phyloP scores from a whole-genome alignment of 2,113 vertebrate species.

The Leucopsar rothschildi region DNA sequence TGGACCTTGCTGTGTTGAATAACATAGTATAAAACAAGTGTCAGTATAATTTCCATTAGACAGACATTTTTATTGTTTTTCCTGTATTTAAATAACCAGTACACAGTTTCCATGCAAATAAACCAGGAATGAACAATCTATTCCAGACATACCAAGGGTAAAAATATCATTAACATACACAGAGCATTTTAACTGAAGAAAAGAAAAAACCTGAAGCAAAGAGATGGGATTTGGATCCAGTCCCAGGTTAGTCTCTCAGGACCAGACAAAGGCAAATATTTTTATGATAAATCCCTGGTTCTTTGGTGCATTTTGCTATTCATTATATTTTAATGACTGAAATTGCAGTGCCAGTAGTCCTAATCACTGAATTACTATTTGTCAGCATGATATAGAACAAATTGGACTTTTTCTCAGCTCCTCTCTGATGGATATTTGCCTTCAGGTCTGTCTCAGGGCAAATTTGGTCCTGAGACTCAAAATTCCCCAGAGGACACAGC shows the following conservation, averaged over 20 bases:
- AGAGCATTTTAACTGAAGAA: neutral
- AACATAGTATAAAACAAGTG: constrained; percentile 74
- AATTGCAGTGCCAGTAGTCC: neutral
- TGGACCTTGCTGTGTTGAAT: constrained; percentile 80
- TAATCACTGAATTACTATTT: neutral
- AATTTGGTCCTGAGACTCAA: neutral
- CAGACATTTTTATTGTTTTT: constrained; percentile 9
- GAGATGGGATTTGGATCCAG: neutral
- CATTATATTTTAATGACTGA: neutral
- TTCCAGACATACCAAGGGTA: neutral
- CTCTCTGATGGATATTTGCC: neutral
- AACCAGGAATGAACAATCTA: neutral
- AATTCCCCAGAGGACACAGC: neutral
- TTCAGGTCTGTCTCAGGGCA: neutral
- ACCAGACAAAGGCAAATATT: neutral
- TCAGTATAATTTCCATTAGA: constrained; percentile 63
- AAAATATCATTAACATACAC: neutral
- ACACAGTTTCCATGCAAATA: neutral
- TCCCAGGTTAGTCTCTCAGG: neutral
- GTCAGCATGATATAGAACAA: neutral
- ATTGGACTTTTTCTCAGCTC: neutral
- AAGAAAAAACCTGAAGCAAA: neutral
- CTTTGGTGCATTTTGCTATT: neutral
- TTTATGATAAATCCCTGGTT: neutral
- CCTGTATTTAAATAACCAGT: constrained; percentile 15